Base-by-base conservation (phyloP, 2,888 invertebrate genomes). In the Thereva nobilitata region DNA sequence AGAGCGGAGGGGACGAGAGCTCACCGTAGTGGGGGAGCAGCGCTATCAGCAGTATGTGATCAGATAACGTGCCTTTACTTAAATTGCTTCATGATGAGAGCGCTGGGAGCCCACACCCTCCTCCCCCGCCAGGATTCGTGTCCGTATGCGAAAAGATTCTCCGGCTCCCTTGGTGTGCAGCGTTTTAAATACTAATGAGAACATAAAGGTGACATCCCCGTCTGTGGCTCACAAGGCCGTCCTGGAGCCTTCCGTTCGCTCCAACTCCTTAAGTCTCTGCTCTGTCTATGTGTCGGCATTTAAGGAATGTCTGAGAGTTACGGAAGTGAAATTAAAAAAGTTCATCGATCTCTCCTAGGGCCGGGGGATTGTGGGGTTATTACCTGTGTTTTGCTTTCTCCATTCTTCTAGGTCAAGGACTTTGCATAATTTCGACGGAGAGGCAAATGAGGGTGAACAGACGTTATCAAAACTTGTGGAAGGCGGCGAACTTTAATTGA, bases 181-280 rank as follows among this genome's bases (percentile, higher is more conserved):
- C 68, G 57, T 68, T 68, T 68, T 68, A 68, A 68, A 68, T 68
- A 68, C 68, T 68, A 68, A 68, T 68, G 68, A 68, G 64, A 49
- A 56, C 55, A 63, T 63, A 66, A 66, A 63, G 64, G 57, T 54
- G 64, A 64, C 64, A 64, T 64, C 54, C 40, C 37, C 45, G 23
- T 10, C 49, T 23, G 35, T 37, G 35, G n/a, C 23, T 23, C 23
- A 23, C 23, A 23, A 23, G 23, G 10, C 49, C 12, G 49, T n/a
- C 6, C 49, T 12, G 6, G 49, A 49, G 10, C 10, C 9, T 9
- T 41, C 42, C 57, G 23, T 57, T 45, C 10, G 5, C 55, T 23
- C 38, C 55, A 37, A 34, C 6, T 7, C 5, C 55, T 10, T 7
- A 23, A n/a, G 34, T 34, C 50, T 4, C 8, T 50, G 50, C 50